Percentiles rank a stretch among this genome's conserved stretches.
Evolutionary conservation across 2,888 invertebrate genomes (phyloP).

Genomic region (Lypha dubia): DNA sequence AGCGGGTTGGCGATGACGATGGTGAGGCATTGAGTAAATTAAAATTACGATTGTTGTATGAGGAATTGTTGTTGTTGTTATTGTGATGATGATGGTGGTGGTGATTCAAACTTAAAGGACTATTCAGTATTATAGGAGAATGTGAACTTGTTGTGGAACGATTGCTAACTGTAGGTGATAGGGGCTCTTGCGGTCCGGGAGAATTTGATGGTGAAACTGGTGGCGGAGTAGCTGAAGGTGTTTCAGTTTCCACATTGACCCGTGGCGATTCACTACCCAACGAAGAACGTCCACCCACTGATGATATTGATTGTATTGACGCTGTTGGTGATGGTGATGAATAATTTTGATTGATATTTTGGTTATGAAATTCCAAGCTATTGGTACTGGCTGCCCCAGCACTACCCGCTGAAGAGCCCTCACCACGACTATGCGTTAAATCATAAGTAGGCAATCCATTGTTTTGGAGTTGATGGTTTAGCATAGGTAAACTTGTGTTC

Average conservation of each 20-base stretch:
- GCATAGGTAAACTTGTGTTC: slow-evolving; percentile 68
- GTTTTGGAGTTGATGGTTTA: slow-evolving; percentile 48
- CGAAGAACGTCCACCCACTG: slow-evolving; percentile 81
- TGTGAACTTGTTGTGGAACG: slow-evolving; percentile 64
- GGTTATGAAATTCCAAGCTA: slow-evolving; percentile 75
- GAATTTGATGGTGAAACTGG: slow-evolving; percentile 77
- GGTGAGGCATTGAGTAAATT: slow-evolving; percentile 56
- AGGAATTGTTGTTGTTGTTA: slow-evolving; percentile 67
- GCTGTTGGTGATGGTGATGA: slow-evolving; percentile 82
- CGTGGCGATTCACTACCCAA: slow-evolving; percentile 82
- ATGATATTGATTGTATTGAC: slow-evolving; percentile 83
- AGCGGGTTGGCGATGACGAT: slow-evolving; percentile 62
- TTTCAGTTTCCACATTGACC: slow-evolving; percentile 82
- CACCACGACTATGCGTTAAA: slow-evolving; percentile 72
- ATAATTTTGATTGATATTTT: slow-evolving; percentile 76
- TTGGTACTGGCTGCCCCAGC: slow-evolving; percentile 70
- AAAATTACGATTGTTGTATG: slow-evolving; percentile 69
- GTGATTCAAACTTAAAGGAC: slow-evolving; percentile 58
- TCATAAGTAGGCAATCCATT: slow-evolving; percentile 74
- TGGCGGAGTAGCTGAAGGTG: slow-evolving; percentile 81
- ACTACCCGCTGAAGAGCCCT: slow-evolving; percentile 74
- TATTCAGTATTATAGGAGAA: slow-evolving; percentile 62
- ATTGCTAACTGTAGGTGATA: slow-evolving; percentile 77
- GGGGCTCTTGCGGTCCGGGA: slow-evolving; percentile 77
- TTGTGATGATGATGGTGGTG: slow-evolving; percentile 44